These are phyloP conservation scores for Halcyon senegalensis DNA, from an alignment of 2,113 vertebrate genomes.

Conservation along the genomic window DNA sequence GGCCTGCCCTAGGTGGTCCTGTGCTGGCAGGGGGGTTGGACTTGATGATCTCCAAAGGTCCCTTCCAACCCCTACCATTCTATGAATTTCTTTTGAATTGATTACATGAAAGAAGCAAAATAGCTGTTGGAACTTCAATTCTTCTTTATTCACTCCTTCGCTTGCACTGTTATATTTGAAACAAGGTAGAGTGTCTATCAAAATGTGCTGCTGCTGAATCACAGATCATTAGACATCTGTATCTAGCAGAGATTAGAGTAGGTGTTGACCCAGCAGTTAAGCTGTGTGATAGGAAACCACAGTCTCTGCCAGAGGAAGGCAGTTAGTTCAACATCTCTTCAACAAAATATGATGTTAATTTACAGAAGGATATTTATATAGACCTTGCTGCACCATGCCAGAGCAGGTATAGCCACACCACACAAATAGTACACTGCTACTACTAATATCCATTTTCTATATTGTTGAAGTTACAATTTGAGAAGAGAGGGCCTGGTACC, in stretches of 20 bases:
- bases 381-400: neutral
- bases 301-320: neutral
- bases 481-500: neutral
- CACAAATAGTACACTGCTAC: neutral
- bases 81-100: neutral
- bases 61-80: too few relatives aligned
- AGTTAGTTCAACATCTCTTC: neutral
- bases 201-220: neutral
- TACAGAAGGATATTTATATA: neutral
- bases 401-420: neutral
- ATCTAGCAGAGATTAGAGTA: neutral
- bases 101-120: neutral
- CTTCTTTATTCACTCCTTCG: neutral
- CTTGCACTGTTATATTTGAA: neutral
- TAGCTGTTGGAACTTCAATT: neutral
- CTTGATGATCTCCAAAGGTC: too few relatives aligned
- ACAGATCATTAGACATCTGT: neutral
- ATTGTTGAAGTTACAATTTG: neutral
- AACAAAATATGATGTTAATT: neutral
- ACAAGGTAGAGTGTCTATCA: neutral
- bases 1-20: too few relatives aligned
- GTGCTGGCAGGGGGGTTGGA: too few relatives aligned
- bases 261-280: neutral
- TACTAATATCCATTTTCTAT: neutral
- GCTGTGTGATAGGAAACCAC: neutral